Percentiles rank a stretch among this genome's conserved stretches.
phyloP scores from a whole-genome alignment of 2,888 invertebrate genomes.

The Baccha elongata region DNA sequence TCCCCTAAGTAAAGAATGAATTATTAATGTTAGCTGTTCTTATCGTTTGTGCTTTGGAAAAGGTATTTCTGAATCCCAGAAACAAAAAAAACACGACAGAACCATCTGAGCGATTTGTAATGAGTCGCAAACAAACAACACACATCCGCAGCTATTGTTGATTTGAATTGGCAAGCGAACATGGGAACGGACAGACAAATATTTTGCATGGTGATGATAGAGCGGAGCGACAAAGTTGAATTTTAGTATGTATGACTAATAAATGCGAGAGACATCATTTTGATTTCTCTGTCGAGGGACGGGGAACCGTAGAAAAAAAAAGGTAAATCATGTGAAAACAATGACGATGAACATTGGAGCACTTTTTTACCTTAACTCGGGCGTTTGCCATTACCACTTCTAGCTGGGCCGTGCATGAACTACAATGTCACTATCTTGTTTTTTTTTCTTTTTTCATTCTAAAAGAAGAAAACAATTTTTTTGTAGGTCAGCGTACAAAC shows the following conservation, averaged over 20 bases:
- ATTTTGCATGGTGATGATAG: conserved; percentile 60
- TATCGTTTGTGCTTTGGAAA: conserved; percentile 49
- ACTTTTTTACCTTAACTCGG: conserved; percentile 35
- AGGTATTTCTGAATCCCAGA: conserved; percentile 30
- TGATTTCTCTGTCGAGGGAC: conserved; percentile 58
- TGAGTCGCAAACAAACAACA: conserved; percentile 33
- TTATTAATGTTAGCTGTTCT: conserved; percentile 16
- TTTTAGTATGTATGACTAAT: conserved; percentile 65
- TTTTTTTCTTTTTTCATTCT: conserved; percentile 15
- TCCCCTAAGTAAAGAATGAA: conserved; percentile 6
- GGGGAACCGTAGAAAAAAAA: conserved; percentile 36
- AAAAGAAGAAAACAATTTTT: conserved; percentile 39
- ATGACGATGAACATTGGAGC: conserved; percentile 47
- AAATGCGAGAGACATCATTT: conserved; percentile 65
- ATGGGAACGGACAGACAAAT: conserved; percentile 25
- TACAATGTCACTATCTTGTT: conserved; percentile 44
- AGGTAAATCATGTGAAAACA: conserved; percentile 65
- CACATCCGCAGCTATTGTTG: conserved; percentile 49
- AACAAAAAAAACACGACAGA: conserved; percentile 36
- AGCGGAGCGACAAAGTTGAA: conserved; percentile 53
- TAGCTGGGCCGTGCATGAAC: conserved; percentile 25
- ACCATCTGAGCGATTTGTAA: conserved; percentile 21
- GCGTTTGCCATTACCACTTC: conserved; percentile 33
- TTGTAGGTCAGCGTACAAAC: conserved; percentile 61
- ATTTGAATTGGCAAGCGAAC: conserved; percentile 55